A percentile compares a stretch with the other conserved stretches of the same genome.
Evolutionary conservation across 2,113 vertebrate genomes (phyloP).

Genomic region (Perca schrenkii): DNA sequence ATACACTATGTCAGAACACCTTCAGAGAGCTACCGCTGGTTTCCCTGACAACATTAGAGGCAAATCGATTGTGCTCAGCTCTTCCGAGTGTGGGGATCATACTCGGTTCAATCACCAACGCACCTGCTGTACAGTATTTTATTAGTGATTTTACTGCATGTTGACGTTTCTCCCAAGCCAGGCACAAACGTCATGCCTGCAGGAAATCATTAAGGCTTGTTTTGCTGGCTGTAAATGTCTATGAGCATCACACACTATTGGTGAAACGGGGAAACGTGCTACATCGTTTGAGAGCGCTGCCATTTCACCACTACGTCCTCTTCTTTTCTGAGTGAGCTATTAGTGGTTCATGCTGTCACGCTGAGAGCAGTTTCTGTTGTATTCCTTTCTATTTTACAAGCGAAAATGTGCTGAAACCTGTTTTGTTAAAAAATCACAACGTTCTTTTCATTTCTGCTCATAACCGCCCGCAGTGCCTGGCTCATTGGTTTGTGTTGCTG

Average conservation of each 20-base stretch:
- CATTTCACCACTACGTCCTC: conserved; percentile 19
- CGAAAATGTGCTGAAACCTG: conserved; percentile 17
- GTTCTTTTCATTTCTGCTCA: background rate
- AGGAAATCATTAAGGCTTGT: conserved; percentile 34
- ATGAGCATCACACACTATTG: background rate
- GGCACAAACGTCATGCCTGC: conserved; percentile 18
- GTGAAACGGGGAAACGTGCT: conserved; percentile 14
- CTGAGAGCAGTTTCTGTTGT: background rate
- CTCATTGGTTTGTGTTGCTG: conserved; percentile 19
- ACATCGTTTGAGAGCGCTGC: conserved; percentile 21
- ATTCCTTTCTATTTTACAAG: conserved; percentile 6
- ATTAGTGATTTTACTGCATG: conserved; percentile 12
- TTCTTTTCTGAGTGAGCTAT: conserved; percentile 19
- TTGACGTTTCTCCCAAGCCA: conserved; percentile 24
- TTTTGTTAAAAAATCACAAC: conserved; percentile 14
- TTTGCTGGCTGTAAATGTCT: conserved; percentile 24
- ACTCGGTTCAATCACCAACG: conserved; percentile 39
- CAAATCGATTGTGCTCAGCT: conserved; percentile 24
- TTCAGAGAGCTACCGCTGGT: conserved; percentile 8
- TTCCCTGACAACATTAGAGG: conserved; percentile 19
- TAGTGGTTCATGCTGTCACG: conserved; percentile 24
- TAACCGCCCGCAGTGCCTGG: conserved; percentile 21
- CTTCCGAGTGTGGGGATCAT: conserved; percentile 39
- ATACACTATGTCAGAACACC: background rate
- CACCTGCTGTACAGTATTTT: conserved; percentile 42